Evolutionary conservation across 2,797 vertebrate species (phyloP), one percentile per base, ranked within the genome.

Genomic region (Scolopax rusticola): DNA sequence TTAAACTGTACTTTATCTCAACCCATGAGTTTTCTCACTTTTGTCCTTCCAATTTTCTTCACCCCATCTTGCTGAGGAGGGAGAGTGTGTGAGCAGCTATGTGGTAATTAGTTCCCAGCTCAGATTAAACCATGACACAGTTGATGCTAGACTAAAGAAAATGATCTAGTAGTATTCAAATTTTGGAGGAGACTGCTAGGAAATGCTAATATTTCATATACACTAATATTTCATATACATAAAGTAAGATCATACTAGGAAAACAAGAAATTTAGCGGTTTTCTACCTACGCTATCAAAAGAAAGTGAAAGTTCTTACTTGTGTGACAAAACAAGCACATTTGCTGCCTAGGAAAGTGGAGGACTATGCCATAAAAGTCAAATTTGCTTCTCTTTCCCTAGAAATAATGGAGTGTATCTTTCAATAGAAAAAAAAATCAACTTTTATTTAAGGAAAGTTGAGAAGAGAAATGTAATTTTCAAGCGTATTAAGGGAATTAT

Each of bases 401-500:
- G 45, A 82, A 82, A 60, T 56, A 79, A 61, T 4, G 18, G 10
- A 86, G 7, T 12, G 14, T 69, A 36, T 6, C 18, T 79, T 64
- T 38, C n/a, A 64, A 16, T 2, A 80, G 32, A 67, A 85, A 71
- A 85, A 85, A n/a, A 13, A 5, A 32, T 36, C n/a, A n/a, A 7
- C 43, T 79, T 95, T 86, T 82, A 78, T 82, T 92, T 93, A 68
- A 90, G 56, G 21, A 77, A 85, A 7, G 12, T 30, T 86, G 73
- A 74, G 83, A 81, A 56, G 23, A 61, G 12, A 91, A 89, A 94
- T 68, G 38, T 17, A 59, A 89, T 96, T 89, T 95, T 94, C 65
- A 94, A 67, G 51, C 78, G 38, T 87, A 82, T 93, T 93, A 90
- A 69, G 14, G 33, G 16, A 86, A 93, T 95, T 95, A 84, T 87